phyloP scores from a whole-genome alignment of 2,113 vertebrate species.

The Heterocephalus glaber region DNA sequence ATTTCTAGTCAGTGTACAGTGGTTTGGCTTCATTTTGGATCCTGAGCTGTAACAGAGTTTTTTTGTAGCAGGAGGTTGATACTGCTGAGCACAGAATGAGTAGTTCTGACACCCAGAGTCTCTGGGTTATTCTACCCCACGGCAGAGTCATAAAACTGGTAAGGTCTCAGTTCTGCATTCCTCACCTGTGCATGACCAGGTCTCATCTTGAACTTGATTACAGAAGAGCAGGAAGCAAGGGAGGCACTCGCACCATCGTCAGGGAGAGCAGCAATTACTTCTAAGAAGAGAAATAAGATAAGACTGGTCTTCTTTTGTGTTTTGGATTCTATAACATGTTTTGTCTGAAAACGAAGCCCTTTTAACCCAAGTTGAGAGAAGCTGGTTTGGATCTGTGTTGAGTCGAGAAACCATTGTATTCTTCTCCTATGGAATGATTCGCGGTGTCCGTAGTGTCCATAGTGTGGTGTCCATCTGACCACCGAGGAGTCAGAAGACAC shows the following conservation, averaged over 20 bases:
- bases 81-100: neutral
- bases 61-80: neutral
- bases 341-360: neutral
- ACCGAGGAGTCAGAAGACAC: neutral
- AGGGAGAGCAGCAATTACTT: neutral
- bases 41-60: neutral
- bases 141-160: neutral
- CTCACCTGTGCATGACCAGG: neutral
- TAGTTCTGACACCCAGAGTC: neutral
- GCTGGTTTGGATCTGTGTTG: neutral
- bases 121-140: neutral
- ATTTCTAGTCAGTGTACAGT: neutral
- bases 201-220: neutral
- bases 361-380: conserved; percentile 22
- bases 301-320: neutral
- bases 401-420: neutral
- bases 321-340: conserved; percentile 20
- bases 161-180: neutral
- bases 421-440: conserved; percentile 16
- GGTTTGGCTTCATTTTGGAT: neutral
- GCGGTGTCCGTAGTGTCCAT: neutral
- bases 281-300: neutral
- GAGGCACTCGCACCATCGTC: neutral
- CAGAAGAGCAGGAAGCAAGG: neutral
- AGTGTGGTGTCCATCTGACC: neutral